Conservation (phyloP, 2,888 invertebrate species). For the Nomada ferruginata region DNA sequence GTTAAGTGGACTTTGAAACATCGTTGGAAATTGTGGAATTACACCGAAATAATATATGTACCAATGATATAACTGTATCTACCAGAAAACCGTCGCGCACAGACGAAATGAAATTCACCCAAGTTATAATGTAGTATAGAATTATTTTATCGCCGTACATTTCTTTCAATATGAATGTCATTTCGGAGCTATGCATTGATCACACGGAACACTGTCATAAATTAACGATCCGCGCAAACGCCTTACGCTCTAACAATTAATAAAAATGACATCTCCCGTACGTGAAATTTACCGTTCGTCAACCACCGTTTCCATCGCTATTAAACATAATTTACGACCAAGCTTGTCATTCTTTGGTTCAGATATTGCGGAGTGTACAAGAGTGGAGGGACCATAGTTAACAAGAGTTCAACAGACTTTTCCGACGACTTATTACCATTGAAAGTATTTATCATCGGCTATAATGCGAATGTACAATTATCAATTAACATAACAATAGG, state of each 20-base stretch:
- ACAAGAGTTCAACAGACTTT: slow-evolving; percentile 27
- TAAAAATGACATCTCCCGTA: neutral
- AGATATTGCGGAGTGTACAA: neutral
- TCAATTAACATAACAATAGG: slow-evolving; percentile 31
- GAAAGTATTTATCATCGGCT: slow-evolving; percentile 20
- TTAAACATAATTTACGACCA: slow-evolving; percentile 25
- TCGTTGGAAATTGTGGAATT: too few relatives aligned
- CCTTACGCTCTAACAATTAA: slow-evolving; percentile 11
- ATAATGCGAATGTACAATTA: slow-evolving; percentile 9
- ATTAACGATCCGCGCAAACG: slow-evolving; percentile 12
- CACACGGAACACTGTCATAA: neutral
- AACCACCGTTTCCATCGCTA: neutral
- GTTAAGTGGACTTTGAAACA: too few relatives aligned
- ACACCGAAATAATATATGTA: neutral
- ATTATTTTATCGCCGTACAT: neutral
- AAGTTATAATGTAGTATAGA: neutral
- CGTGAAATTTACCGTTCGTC: neutral
- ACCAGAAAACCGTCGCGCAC: too few relatives aligned
- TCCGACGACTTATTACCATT: slow-evolving; percentile 2
- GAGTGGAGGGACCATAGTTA: neutral
- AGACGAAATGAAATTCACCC: neutral
- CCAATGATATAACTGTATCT: neutral
- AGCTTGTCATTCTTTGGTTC: neutral
- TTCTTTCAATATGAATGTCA: neutral
- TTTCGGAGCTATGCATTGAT: slow-evolving; percentile 3